phyloP scores from a whole-genome alignment of 2,888 invertebrate species.

The Biston betularia region DNA sequence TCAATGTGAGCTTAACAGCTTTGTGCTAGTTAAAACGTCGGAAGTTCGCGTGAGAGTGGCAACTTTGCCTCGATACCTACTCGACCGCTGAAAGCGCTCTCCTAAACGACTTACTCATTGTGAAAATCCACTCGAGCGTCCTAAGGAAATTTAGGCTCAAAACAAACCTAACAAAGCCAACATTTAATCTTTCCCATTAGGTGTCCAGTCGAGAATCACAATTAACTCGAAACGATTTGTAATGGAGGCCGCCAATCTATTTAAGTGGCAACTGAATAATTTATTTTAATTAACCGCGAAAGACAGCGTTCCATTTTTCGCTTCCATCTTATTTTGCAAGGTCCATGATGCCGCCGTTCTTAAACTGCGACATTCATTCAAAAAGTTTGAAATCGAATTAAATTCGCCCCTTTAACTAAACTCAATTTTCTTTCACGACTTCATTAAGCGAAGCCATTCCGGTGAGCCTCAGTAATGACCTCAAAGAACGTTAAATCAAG shows the following conservation, averaged over 20 bases:
- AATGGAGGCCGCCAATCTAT: conserved; percentile 70
- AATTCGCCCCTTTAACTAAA: conserved; percentile 85
- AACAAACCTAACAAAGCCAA: conserved; percentile 45
- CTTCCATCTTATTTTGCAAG: conserved; percentile 73
- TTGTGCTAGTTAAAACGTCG: conserved; percentile 65
- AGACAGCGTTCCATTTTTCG: conserved; percentile 75
- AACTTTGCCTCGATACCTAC: conserved; percentile 45
- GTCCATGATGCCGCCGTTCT: conserved; percentile 68
- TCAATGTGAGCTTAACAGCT: conserved; percentile 71
- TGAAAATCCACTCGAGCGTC: conserved; percentile 41
- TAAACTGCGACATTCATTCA: conserved; percentile 80
- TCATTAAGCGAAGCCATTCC: conserved; percentile 83
- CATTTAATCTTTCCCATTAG: conserved; percentile 61
- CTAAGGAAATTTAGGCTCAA: conserved; percentile 36
- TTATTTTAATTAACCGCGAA: conserved; percentile 80
- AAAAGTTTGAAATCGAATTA: conserved; percentile 85
- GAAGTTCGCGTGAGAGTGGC: conserved; percentile 64
- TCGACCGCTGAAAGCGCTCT: conserved; percentile 50
- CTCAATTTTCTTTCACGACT: conserved; percentile 85
- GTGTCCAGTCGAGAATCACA: conserved; percentile 52
- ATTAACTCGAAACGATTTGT: conserved; percentile 71
- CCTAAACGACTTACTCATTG: conserved; percentile 52
- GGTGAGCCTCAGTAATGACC: conserved; percentile 84
- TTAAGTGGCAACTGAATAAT: conserved; percentile 74
- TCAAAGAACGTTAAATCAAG: conserved; percentile 84